These are phyloP conservation scores for Rotaria macrura DNA, from an alignment of 2,888 invertebrate species.

Conservation along the genomic window DNA sequence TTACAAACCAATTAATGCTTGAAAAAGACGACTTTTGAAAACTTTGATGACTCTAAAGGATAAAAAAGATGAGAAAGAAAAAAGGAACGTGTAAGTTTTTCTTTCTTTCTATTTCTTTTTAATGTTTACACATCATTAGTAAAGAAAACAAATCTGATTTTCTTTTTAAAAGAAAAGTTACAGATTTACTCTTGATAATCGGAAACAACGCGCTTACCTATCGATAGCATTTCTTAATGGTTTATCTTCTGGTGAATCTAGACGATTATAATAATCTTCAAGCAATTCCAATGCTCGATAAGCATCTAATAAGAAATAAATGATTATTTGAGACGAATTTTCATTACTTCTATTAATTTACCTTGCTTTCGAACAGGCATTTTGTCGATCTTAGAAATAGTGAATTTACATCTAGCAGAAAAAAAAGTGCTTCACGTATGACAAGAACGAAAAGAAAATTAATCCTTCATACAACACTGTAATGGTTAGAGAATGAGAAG, in stretches of 20 bases:
- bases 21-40: constrained; percentile 93
- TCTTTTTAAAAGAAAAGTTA: not conserved
- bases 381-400: not conserved
- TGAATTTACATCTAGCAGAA: not conserved
- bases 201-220: constrained; percentile 36
- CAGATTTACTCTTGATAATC: not conserved
- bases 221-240: constrained; percentile 89
- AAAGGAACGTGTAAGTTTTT: not conserved
- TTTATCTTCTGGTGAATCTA: constrained; percentile 83
- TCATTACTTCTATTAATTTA: not conserved
- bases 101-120: not conserved
- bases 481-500: not conserved
- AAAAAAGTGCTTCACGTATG: not conserved
- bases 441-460: not conserved
- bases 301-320: constrained; percentile 59
- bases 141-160: not conserved
- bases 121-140: not conserved
- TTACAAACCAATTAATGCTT: constrained; percentile 81
- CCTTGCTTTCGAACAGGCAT: not conserved
- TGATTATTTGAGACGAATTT: not conserved
- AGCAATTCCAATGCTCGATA: constrained; percentile 92
- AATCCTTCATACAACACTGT: not conserved
- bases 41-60: constrained; percentile 78
- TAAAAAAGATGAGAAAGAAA: constrained; percentile 39
- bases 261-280: constrained; percentile 90